Conservation (phyloP, 2,113 vertebrate species). For the Takifugu bimaculatus region DNA sequence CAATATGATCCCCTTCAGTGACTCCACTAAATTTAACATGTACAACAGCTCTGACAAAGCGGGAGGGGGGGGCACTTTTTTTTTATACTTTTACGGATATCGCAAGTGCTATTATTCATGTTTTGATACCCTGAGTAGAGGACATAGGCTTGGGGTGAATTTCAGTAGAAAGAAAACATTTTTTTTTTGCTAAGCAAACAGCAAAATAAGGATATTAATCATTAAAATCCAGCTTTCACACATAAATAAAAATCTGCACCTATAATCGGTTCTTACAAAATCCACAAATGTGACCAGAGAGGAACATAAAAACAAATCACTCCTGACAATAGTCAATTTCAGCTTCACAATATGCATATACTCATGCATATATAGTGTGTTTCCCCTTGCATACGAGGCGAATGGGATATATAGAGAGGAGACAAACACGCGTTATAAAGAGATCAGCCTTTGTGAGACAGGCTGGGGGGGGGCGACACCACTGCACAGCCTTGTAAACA, state of each 20-base stretch:
- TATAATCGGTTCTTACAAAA: slow-evolving; percentile 47
- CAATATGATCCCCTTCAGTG: slow-evolving; percentile 14
- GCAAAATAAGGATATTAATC: slow-evolving; percentile 39
- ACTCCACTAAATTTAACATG: slow-evolving; percentile 3
- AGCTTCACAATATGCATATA: slow-evolving; percentile 76
- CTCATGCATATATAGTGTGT: slow-evolving; percentile 73
- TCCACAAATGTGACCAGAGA: slow-evolving; percentile 68
- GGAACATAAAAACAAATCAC: slow-evolving; percentile 50
- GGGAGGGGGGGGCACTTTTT: slow-evolving; percentile 6
- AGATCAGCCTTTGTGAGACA: slow-evolving; percentile 56
- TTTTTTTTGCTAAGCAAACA: slow-evolving; percentile 47
- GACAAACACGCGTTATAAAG: slow-evolving; percentile 27
- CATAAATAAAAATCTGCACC: slow-evolving; percentile 70
- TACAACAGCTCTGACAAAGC: slow-evolving; percentile 7
- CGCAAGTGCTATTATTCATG: slow-evolving; percentile 66
- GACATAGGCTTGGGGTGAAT: slow-evolving; percentile 60
- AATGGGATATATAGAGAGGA: not conserved
- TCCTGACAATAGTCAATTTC: slow-evolving; percentile 58
- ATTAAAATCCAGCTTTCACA: slow-evolving; percentile 59
- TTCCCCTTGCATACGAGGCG: slow-evolving; percentile 65
- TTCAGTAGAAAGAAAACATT: slow-evolving; percentile 55
- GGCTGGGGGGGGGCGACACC: slow-evolving; percentile 25
- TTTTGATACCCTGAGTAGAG: slow-evolving; percentile 73
- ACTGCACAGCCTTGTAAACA: slow-evolving; percentile 67
- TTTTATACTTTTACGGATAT: slow-evolving; percentile 57